A percentile compares a stretch with the other conserved stretches of the same genome.
phyloP scores from a whole-genome alignment of 2,113 vertebrate genomes.

The Plectropomus leopardus region DNA sequence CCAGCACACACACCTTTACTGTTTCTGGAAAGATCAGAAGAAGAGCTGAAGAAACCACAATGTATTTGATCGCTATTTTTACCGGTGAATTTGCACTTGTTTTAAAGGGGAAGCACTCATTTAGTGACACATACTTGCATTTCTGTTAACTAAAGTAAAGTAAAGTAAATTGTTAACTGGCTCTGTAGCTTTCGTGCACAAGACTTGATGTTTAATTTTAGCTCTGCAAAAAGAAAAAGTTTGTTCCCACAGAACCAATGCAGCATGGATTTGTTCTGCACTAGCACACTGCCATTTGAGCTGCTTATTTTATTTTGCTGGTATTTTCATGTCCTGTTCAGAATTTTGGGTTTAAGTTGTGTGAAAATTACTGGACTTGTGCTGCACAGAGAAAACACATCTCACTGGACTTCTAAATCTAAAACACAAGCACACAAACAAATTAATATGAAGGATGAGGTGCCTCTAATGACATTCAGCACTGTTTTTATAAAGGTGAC shows the following conservation, averaged over 20 bases:
- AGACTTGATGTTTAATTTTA: constrained; percentile 8
- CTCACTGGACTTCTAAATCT: too few species aligned
- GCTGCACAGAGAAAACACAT: too few species aligned
- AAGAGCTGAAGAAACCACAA: background rate
- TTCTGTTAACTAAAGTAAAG: too few species aligned
- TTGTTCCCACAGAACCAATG: background rate
- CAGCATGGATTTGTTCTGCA: constrained; percentile 7
- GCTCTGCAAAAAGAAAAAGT: background rate
- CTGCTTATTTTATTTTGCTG: background rate
- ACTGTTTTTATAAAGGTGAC: too few species aligned
- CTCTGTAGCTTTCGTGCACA: background rate
- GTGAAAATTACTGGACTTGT: too few species aligned
- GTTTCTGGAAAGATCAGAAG: background rate
- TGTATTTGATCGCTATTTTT: background rate
- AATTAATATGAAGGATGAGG: too few species aligned
- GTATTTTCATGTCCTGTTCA: background rate
- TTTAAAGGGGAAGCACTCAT: background rate
- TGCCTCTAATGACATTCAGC: too few species aligned
- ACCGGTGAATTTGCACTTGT: background rate
- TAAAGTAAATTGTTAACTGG: background rate
- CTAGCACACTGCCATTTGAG: background rate
- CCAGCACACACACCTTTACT: background rate
- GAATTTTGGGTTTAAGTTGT: background rate
- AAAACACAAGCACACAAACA: too few species aligned
- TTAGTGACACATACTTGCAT: background rate